A percentile compares a stretch with the other conserved stretches of the same genome.
Evolutionary conservation across 2,113 vertebrate genomes (phyloP).

Genomic region (Herpailurus yagouaroundi): DNA sequence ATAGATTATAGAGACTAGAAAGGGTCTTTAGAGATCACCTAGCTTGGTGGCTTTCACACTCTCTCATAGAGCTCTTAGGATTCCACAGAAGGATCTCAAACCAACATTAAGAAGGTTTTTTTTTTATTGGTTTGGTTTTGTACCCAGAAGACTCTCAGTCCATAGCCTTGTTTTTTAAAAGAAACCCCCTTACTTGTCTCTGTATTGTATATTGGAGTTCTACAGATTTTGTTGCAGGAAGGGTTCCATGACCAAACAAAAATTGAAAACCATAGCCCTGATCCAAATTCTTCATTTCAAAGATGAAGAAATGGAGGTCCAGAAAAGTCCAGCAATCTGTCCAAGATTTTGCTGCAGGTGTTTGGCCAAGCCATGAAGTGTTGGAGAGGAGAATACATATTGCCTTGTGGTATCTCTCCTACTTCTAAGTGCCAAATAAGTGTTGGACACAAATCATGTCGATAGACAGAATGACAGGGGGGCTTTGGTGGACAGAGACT

Average conservation of each 20-base stretch:
- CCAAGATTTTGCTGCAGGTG: neutral
- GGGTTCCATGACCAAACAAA: neutral
- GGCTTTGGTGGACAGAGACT: neutral
- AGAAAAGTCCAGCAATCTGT: neutral
- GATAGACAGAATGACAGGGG: neutral
- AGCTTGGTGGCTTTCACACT: neutral
- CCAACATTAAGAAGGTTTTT: neutral
- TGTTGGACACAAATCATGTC: neutral
- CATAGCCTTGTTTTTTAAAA: neutral
- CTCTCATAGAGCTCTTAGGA: neutral
- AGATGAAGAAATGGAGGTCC: neutral
- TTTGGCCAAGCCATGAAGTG: conserved; percentile 7
- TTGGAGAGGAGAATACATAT: neutral
- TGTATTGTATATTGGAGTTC: neutral
- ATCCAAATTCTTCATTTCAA: conserved; percentile 43
- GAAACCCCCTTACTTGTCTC: neutral
- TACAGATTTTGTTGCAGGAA: neutral
- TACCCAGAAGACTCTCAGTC: neutral
- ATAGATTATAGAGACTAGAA: neutral
- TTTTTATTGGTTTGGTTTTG: neutral
- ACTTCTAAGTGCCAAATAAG: neutral
- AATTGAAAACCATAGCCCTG: neutral
- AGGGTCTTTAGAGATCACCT: neutral
- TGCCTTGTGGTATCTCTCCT: neutral
- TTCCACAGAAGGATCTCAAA: neutral